phyloP scores from a whole-genome alignment of 2,797 vertebrate genomes.

The Monodelphis domestica region DNA sequence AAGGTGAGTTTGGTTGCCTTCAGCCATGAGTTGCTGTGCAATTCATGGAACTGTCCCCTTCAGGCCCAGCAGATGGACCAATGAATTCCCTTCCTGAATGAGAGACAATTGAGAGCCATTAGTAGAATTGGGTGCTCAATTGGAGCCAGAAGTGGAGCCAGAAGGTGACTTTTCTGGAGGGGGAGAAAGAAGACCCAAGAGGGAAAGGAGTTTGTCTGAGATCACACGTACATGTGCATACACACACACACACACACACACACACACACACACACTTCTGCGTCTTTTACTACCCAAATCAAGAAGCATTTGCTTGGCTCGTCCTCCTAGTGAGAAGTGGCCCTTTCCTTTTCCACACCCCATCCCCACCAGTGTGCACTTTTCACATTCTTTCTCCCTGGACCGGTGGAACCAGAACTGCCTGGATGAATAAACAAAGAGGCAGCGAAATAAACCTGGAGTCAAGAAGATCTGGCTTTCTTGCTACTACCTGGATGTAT shows the following conservation, averaged over 20 bases:
- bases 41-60: neutral
- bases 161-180: no score
- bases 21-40: conserved; percentile 31
- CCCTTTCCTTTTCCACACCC: neutral
- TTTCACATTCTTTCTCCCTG: neutral
- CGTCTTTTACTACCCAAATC: no score
- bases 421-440: neutral
- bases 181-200: neutral
- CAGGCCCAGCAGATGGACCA: no score
- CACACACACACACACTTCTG: no score
- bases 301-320: neutral
- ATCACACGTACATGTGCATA: no score
- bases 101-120: neutral
- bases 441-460: neutral
- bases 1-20: conserved; percentile 30
- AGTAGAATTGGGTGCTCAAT: neutral
- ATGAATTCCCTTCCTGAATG: neutral
- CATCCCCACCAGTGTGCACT: neutral
- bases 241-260: no score
- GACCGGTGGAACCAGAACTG: neutral
- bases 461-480: neutral
- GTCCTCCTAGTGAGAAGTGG: neutral
- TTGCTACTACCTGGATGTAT: neutral
- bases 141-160: no score
- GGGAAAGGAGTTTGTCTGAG: neutral